Base-by-base conservation (phyloP, 2,888 invertebrate species). In the Periphyllus acericola region DNA sequence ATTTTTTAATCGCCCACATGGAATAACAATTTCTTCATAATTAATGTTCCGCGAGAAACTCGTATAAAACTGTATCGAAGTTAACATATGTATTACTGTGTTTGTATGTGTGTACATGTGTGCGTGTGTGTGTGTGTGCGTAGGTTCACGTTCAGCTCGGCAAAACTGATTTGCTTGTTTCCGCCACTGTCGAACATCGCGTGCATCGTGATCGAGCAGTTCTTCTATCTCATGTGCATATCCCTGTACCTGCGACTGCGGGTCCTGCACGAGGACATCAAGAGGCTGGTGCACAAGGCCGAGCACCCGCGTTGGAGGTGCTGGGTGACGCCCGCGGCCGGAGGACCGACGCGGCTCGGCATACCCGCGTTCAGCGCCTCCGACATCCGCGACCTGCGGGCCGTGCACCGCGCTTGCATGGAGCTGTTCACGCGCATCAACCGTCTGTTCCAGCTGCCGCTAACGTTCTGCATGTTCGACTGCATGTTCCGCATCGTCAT, bases 361-460 rank as follows among this genome's bases (percentile, higher is more conserved):
- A 71, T 85, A 71, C 85, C 85, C 21, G 71, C 85, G 78, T 71
- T 85, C 52, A n/a, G 78, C 71, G 85, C 52, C 19, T 25, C 78
- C 68, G 78, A 78, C 52, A 71, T 85, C n/a, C 78, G 78, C 19
- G 71, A 85, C 52, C 46, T 79, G 52, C 32, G 85, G 17, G 8
- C 68, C 78, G 52, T 78, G 3, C 85, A 85, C 52, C 78, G 52
- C 11, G 76, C 78, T 34, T 85, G 85, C 85, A 79, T 78, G 78
- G 85, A 85, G 32, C 76, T 85, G 78, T 79, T 79, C 85, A 34
- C 46, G 21, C 85, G 85, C 78, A 52, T 85, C 34, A 85, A 85
- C 52, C 34, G 14, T 6, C 25, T 79, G 71, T 85, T 85, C 52
- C 85, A 85, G 71, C 40, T 78, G 25, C 85, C 85, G 34, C 34